Conservation (phyloP, 2,113 vertebrate species). For the Clarias macrocephalus region DNA sequence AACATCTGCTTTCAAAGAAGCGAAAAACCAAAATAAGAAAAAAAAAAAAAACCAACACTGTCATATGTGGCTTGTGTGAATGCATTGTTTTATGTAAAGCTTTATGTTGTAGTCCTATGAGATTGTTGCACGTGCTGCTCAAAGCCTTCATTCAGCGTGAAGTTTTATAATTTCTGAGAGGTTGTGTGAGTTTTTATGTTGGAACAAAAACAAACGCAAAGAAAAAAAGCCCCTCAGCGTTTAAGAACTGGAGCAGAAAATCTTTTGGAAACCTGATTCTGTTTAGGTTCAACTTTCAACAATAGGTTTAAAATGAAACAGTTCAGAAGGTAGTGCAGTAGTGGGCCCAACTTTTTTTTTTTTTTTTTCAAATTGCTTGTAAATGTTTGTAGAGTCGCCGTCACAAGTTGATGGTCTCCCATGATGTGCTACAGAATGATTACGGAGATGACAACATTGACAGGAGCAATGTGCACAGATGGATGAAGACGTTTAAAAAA, state of each 20-base stretch:
- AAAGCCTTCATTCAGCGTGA: background rate
- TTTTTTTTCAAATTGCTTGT: no score
- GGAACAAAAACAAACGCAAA: background rate
- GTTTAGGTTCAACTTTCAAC: background rate
- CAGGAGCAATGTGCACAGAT: no score
- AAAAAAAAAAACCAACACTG: background rate
- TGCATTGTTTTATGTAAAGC: background rate
- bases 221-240: background rate
- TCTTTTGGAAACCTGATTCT: background rate
- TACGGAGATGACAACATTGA: no score
- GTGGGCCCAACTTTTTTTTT: no score
- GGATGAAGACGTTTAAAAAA: no score
- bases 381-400: no score
- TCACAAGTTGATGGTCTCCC: no score
- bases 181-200: background rate
- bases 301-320: background rate
- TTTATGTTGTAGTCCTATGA: background rate
- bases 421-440: no score
- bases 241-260: background rate
- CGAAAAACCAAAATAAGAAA: background rate
- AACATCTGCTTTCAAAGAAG: slow-evolving; percentile 7
- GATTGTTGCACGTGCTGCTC: background rate
- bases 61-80: background rate
- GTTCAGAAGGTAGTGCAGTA: no score
- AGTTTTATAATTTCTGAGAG: background rate